phyloP scores from a whole-genome alignment of 2,113 vertebrate species.

The Pseudopipra pipra region DNA sequence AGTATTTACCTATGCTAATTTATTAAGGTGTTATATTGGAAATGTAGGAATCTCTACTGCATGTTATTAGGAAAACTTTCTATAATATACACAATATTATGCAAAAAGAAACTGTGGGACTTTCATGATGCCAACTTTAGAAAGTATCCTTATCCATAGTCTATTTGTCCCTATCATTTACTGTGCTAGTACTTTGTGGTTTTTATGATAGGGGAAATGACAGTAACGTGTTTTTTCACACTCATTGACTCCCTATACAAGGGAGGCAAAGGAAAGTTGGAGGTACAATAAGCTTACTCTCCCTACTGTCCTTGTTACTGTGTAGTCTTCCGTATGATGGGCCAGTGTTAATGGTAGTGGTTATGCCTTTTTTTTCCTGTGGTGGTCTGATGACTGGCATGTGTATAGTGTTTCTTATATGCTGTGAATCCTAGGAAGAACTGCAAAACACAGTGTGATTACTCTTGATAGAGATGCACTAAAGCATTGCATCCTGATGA shows the following conservation, averaged over 20 bases:
- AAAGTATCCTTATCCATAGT: background rate
- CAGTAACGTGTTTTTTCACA: background rate
- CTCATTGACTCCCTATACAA: fast-evolving
- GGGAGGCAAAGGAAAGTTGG: background rate
- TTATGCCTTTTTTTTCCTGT: background rate
- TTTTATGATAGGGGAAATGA: background rate
- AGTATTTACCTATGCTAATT: background rate
- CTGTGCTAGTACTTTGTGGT: background rate
- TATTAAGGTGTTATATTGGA: background rate
- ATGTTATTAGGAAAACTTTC: background rate
- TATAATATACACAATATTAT: background rate
- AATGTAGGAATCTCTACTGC: background rate
- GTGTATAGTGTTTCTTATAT: background rate
- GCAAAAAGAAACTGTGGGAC: background rate
- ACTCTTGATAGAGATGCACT: background rate
- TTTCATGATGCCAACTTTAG: background rate
- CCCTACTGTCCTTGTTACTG: background rate
- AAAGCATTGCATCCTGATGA: background rate
- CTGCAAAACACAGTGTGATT: background rate
- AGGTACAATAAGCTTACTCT: background rate
- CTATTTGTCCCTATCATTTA: background rate
- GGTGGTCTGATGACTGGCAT: background rate
- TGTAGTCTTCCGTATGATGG: background rate
- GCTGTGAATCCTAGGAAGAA: background rate
- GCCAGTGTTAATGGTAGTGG: background rate